Evolutionary conservation across 2,113 vertebrate species (phyloP).

Genomic region (Gambusia holbrooki): DNA sequence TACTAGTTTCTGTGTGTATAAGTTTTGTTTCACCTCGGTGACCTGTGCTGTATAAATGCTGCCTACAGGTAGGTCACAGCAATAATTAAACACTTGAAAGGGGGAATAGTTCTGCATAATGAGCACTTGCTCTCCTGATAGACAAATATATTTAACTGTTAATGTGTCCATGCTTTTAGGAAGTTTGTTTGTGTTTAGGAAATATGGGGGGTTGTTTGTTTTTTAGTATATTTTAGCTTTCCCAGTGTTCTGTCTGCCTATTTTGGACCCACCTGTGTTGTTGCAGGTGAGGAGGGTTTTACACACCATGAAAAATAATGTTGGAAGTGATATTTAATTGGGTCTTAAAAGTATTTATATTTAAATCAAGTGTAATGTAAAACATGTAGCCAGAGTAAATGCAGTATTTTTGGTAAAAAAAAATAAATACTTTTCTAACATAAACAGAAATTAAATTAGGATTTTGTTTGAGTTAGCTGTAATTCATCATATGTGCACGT

Average conservation of each 20-base stretch:
- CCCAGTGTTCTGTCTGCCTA: neutral
- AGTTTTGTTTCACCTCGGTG: conserved; percentile 15
- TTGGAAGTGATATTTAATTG: too few species aligned
- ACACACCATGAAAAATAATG: neutral
- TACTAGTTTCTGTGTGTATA: neutral
- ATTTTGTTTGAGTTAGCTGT: too few species aligned
- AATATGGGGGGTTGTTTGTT: too few species aligned
- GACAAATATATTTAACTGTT: conserved; percentile 9
- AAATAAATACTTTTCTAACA: too few species aligned
- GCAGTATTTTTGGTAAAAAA: too few species aligned
- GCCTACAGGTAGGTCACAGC: conserved; percentile 30
- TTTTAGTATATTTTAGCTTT: too few species aligned
- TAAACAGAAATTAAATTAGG: too few species aligned
- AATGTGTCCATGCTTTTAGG: neutral
- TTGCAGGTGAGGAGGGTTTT: too few species aligned
- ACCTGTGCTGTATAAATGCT: conserved; percentile 42
- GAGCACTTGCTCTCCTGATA: conserved; percentile 2
- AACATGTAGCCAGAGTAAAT: too few species aligned
- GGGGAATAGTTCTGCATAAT: conserved; percentile 10
- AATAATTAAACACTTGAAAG: conserved; percentile 36
- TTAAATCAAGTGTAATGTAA: too few species aligned
- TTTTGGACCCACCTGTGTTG: neutral
- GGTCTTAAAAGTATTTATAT: too few species aligned
- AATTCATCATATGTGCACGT: too few species aligned
- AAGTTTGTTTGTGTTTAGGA: neutral